Conservation (phyloP, 2,888 invertebrate species). For the Acronicta aceris region DNA sequence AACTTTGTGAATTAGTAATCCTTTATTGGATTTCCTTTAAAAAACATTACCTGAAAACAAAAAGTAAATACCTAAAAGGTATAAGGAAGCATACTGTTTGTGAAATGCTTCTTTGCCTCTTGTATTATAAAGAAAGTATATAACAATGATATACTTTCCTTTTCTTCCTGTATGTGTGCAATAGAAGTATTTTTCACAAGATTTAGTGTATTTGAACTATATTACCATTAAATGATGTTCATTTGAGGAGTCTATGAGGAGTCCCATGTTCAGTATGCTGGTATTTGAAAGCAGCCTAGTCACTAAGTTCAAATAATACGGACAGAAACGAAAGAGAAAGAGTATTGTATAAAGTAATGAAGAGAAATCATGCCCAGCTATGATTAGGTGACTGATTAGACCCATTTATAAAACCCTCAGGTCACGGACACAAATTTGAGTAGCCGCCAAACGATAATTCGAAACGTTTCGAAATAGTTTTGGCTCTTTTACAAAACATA, state of each 20-base stretch:
- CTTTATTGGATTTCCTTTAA: too few relatives aligned
- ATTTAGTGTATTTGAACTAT: conserved; percentile 3
- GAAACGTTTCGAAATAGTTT: conserved; percentile 79
- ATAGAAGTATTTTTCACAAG: background rate
- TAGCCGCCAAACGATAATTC: conserved; percentile 77
- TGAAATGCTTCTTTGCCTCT: too few relatives aligned
- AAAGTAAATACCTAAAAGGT: too few relatives aligned
- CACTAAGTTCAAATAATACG: conserved; percentile 20
- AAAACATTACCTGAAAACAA: too few relatives aligned
- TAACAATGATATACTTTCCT: too few relatives aligned
- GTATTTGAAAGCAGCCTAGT: background rate
- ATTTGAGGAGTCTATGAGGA: background rate
- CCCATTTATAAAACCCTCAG: conserved; percentile 59
- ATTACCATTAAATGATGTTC: conserved; percentile 23
- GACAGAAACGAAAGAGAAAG: conserved; percentile 29
- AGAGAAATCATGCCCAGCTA: conserved; percentile 26
- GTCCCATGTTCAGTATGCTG: conserved; percentile 8
- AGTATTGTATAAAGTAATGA: conserved; percentile 11
- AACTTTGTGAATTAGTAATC: too few relatives aligned
- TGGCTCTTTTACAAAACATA: conserved; percentile 77
- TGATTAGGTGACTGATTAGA: conserved; percentile 26
- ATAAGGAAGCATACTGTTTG: too few relatives aligned
- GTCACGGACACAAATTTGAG: conserved; percentile 79
- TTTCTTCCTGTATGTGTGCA: too few relatives aligned
- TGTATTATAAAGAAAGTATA: too few relatives aligned